A percentile compares a stretch with the other conserved stretches of the same genome.
Evolutionary conservation across 1,140 invertebrate genomes (phyloP).

Genomic region (Drosophila mojavensis): DNA sequence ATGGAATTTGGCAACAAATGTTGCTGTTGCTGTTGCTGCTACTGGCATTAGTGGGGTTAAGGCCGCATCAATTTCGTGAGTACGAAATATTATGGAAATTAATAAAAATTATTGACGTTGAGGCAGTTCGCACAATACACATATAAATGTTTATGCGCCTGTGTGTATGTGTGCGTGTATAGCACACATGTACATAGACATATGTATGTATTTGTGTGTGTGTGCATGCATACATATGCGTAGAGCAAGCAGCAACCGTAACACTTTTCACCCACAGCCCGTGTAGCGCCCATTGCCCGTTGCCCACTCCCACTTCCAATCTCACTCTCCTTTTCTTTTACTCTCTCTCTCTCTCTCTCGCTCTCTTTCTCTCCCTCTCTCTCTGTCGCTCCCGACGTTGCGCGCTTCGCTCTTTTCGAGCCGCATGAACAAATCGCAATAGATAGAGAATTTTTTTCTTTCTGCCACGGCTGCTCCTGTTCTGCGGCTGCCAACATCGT

Average conservation of each 20-base stretch:
- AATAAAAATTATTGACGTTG: conserved; percentile 62
- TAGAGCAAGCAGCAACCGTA: conserved; percentile 60
- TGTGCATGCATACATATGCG: conserved; percentile 36
- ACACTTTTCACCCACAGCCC: conserved; percentile 64
- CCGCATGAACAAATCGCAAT: conserved; percentile 83
- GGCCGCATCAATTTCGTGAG: conserved; percentile 6
- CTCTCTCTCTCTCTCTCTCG: not conserved
- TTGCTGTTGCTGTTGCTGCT: not conserved
- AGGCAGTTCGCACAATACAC: conserved; percentile 7
- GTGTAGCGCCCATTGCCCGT: conserved; percentile 55
- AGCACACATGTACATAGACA: not conserved
- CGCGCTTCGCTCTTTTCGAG: conserved; percentile 75
- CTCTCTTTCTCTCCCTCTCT: conserved; percentile 8
- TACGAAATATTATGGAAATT: conserved; percentile 48
- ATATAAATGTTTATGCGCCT: too few relatives aligned
- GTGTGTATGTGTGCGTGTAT: too few relatives aligned
- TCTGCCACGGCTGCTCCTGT: conserved; percentile 58
- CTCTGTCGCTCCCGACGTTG: conserved; percentile 39
- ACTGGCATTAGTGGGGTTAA: not conserved
- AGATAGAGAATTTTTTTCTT: conserved; percentile 83
- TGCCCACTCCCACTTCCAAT: conserved; percentile 5
- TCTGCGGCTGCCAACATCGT: conserved; percentile 31
- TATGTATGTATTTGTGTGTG: conserved; percentile 18
- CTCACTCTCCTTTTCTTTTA: conserved; percentile 19
- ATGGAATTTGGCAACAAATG: conserved; percentile 56